These are phyloP conservation scores for Agapornis roseicollis DNA, from an alignment of 2,113 vertebrate species.

Conservation along the genomic window DNA sequence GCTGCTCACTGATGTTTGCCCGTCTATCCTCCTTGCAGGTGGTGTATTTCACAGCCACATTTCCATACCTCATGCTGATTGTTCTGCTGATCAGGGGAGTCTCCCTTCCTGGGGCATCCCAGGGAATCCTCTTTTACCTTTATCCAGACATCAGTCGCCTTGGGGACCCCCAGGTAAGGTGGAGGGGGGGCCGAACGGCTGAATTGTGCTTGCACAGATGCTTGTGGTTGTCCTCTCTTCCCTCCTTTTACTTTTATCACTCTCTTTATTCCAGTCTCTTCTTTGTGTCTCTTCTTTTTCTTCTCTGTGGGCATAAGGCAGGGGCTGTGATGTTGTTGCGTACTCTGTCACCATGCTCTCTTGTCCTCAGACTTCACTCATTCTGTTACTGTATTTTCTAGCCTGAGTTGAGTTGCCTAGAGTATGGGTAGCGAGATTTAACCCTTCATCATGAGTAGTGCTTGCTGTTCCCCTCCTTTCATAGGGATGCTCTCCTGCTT, in stretches of 20 bases:
- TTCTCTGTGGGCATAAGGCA: background rate
- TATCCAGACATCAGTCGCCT: slow-evolving; percentile 89
- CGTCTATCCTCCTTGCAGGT: slow-evolving; percentile 72
- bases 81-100: slow-evolving; percentile 89
- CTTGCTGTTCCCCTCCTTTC: accelerated
- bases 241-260: background rate
- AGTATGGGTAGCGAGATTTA: background rate
- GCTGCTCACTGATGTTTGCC: background rate
- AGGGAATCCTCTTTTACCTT: slow-evolving; percentile 91
- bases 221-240: background rate
- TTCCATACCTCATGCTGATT: slow-evolving; percentile 92
- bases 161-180: slow-evolving; percentile 87
- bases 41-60: slow-evolving; percentile 92
- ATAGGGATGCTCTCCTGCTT: background rate
- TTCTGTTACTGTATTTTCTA: background rate
- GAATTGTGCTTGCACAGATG: background rate
- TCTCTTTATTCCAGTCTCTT: background rate
- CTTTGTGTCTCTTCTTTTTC: background rate
- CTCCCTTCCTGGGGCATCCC: slow-evolving; percentile 85
- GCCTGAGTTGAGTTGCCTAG: background rate
- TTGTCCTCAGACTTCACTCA: background rate
- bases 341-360: background rate
- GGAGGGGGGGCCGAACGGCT: accelerated
- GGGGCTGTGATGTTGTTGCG: background rate
- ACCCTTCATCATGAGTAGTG: accelerated